Evolutionary conservation across 2,797 vertebrate species (phyloP).

Genomic region (Pseudocheirus occidentalis): DNA sequence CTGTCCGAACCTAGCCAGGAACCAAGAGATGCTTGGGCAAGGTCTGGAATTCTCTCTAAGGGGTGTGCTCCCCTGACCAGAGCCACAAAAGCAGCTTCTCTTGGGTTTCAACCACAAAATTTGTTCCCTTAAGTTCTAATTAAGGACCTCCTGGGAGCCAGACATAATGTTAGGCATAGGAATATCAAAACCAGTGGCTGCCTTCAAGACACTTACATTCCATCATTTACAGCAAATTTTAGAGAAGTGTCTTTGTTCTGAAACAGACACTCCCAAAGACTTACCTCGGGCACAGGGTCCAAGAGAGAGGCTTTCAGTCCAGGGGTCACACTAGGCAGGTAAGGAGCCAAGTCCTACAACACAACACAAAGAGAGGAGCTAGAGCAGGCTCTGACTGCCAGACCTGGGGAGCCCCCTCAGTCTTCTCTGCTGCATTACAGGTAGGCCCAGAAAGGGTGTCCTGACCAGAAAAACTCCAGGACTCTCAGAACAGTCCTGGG

Average conservation of each 20-base stretch:
- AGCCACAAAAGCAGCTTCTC: neutral
- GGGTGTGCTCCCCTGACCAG: neutral
- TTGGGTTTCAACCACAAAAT: neutral
- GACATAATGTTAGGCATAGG: neutral
- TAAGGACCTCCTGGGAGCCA: neutral
- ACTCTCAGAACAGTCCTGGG: neutral
- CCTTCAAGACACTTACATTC: neutral
- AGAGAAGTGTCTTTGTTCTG: neutral
- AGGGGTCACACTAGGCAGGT: slow-evolving; percentile 97
- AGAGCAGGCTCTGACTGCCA: rapidly evolving
- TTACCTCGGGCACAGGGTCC: slow-evolving; percentile 98
- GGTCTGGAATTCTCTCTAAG: neutral
- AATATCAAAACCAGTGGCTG: neutral
- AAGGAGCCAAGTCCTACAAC: slow-evolving; percentile 95
- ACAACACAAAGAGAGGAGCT: neutral
- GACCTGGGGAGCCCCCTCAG: neutral
- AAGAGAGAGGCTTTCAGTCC: slow-evolving; percentile 96
- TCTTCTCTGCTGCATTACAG: neutral
- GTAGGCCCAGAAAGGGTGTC: neutral
- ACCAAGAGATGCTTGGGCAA: neutral
- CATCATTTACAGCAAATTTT: neutral
- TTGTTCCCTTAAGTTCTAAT: neutral
- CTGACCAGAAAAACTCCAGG: neutral
- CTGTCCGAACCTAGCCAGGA: slow-evolving; percentile 93
- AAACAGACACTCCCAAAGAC: slow-evolving; percentile 49